A percentile compares a stretch with the other conserved stretches of the same genome.
Conservation (phyloP, 2,888 invertebrate genomes). For the Nephrocerus scutellatus region DNA sequence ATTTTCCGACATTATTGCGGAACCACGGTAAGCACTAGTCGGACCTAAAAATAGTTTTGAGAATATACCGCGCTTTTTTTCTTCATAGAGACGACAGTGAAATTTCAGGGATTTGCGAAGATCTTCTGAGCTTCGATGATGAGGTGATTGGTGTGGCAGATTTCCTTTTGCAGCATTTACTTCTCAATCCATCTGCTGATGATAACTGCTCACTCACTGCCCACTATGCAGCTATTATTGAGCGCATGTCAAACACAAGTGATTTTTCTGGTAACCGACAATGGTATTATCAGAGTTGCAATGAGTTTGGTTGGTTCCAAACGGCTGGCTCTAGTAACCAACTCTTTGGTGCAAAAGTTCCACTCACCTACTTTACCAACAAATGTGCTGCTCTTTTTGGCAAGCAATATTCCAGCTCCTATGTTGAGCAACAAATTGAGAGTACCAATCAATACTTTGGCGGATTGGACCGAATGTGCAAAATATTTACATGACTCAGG, state of each 20-base stretch:
- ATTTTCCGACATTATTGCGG: slow-evolving; percentile 26
- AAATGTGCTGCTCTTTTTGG: slow-evolving; percentile 39
- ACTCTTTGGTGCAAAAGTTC: slow-evolving; percentile 50
- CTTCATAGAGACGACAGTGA: slow-evolving; percentile 23
- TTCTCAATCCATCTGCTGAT: slow-evolving; percentile 14
- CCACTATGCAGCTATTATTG: no score
- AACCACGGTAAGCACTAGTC: slow-evolving; percentile 18
- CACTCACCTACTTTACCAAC: slow-evolving; percentile 31
- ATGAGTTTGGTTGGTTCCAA: slow-evolving; percentile 79
- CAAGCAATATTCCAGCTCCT: slow-evolving; percentile 28
- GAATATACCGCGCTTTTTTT: no score
- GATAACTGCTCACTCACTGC: no score
- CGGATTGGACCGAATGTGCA: slow-evolving; percentile 47
- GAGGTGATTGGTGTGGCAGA: slow-evolving; percentile 33
- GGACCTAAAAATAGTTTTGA: neutral
- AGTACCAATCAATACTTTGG: slow-evolving; percentile 50
- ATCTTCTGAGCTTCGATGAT: slow-evolving; percentile 31
- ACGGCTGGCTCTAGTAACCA: slow-evolving; percentile 57
- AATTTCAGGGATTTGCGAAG: slow-evolving; percentile 35
- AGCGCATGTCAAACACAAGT: neutral
- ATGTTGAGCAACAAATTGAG: slow-evolving; percentile 26
- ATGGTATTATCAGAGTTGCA: slow-evolving; percentile 80
- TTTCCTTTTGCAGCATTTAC: slow-evolving; percentile 23
- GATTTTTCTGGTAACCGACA: slow-evolving; percentile 50
- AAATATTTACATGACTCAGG: slow-evolving; percentile 52